Percentiles rank a stretch among this genome's conserved stretches.
Evolutionary conservation across 2,888 invertebrate genomes (phyloP).

Genomic region (Brachycybe producta): DNA sequence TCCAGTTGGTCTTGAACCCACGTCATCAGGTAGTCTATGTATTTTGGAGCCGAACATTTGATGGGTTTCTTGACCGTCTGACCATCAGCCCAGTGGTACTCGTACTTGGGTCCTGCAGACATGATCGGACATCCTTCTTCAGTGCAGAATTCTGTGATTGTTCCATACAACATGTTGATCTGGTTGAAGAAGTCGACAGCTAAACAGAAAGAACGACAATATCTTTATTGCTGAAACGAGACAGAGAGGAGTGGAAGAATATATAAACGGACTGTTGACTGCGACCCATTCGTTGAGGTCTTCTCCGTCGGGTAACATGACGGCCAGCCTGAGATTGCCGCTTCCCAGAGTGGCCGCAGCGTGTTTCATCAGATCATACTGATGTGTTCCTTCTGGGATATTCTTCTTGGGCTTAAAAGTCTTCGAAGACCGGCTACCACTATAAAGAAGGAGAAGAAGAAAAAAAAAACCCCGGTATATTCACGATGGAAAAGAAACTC

Average conservation of each 20-base stretch:
- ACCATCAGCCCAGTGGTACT: constrained; percentile 99
- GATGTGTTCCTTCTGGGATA: constrained; percentile 95
- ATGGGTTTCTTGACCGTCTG: constrained; percentile 96
- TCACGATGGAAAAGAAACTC: background rate
- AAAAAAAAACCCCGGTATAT: background rate
- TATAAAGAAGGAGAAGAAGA: constrained; percentile 6
- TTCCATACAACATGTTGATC: constrained; percentile 99
- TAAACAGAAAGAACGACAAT: constrained; percentile 33
- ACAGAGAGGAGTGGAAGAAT: background rate
- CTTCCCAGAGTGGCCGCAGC: constrained; percentile 97
- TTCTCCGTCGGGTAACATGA: constrained; percentile 94
- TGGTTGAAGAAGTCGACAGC: constrained; percentile 99
- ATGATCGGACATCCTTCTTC: constrained; percentile 94
- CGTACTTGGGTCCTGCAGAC: constrained; percentile 98
- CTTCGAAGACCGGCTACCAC: constrained; percentile 78
- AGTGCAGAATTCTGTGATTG: constrained; percentile 98
- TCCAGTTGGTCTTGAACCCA: constrained; percentile 99
- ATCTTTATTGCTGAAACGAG: background rate
- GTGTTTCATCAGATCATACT: constrained; percentile 98
- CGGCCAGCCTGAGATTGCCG: constrained; percentile 88
- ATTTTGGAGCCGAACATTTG: constrained; percentile 96
- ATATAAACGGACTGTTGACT: constrained; percentile 73
- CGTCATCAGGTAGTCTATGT: constrained; percentile 98
- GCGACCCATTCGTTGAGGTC: constrained; percentile 99
- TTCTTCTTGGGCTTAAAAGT: constrained; percentile 99